Conservation (phyloP, 2,888 invertebrate species). For the Rhynchonema sp. region DNA sequence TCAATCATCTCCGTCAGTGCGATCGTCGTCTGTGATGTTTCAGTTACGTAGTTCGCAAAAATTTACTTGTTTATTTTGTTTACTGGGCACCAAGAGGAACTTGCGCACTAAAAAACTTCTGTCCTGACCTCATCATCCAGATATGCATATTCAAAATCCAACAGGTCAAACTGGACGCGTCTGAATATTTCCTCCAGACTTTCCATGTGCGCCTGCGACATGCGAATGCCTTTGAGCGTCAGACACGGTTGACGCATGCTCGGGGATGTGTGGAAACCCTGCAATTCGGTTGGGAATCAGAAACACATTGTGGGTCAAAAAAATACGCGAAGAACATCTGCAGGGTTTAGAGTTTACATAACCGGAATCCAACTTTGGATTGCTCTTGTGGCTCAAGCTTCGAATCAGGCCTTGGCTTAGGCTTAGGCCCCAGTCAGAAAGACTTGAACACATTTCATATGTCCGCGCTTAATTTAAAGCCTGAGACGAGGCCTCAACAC, state of each 20-base stretch:
- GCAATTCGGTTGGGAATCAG: neutral
- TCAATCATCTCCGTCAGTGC: slow-evolving; percentile 76
- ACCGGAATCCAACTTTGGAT: too few species aligned
- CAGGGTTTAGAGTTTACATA: too few species aligned
- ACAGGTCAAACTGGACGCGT: slow-evolving; percentile 49
- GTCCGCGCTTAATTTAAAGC: too few species aligned
- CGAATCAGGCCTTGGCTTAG: too few species aligned
- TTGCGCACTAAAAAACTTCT: neutral
- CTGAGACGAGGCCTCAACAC: too few species aligned
- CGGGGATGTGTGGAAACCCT: slow-evolving; percentile 13
- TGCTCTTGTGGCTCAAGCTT: too few species aligned
- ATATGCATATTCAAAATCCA: slow-evolving; percentile 48
- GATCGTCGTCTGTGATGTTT: slow-evolving; percentile 39
- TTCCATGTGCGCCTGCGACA: slow-evolving; percentile 51
- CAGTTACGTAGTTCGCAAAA: neutral
- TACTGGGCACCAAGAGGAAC: neutral
- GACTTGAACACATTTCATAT: too few species aligned
- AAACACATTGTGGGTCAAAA: too few species aligned
- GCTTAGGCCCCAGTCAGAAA: too few species aligned
- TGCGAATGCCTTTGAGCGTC: slow-evolving; percentile 35
- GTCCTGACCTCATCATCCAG: slow-evolving; percentile 49
- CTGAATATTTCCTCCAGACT: slow-evolving; percentile 62
- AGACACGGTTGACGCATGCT: slow-evolving; percentile 13
- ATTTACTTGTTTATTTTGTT: neutral
- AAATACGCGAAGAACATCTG: too few species aligned